Evolutionary conservation across 1,140 invertebrate genomes (phyloP).

Genomic region (Heliconius nattereri): DNA sequence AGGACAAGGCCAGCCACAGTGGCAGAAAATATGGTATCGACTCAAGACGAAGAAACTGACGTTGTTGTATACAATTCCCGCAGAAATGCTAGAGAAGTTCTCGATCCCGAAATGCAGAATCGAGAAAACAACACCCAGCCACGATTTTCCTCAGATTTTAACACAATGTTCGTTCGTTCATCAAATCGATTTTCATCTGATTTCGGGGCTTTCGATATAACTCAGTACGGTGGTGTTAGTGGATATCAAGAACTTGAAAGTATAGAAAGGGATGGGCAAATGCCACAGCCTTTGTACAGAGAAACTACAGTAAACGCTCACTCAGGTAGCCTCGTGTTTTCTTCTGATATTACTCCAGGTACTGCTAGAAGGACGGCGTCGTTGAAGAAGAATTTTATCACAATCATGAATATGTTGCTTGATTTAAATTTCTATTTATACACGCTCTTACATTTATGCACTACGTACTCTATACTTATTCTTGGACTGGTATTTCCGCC

Average conservation of each 20-base stretch:
- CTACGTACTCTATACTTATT: constrained; percentile 68
- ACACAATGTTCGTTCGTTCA: constrained; percentile 47
- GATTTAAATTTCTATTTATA: constrained; percentile 78
- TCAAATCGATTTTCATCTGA: constrained; percentile 65
- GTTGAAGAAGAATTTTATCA: constrained; percentile 74
- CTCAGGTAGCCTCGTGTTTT: constrained; percentile 58
- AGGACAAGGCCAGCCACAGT: constrained; percentile 25
- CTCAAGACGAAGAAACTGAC: constrained; percentile 70
- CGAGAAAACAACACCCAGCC: constrained; percentile 53
- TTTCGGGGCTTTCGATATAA: constrained; percentile 61
- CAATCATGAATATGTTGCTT: constrained; percentile 66
- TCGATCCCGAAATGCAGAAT: constrained; percentile 61
- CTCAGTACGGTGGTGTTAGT: constrained; percentile 49
- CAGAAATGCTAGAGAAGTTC: constrained; percentile 66
- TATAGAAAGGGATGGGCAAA: constrained; percentile 59
- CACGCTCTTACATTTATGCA: constrained; percentile 66
- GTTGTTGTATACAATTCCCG: constrained; percentile 73
- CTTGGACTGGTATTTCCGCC: constrained; percentile 67
- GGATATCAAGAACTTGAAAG: constrained; percentile 69
- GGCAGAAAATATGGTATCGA: constrained; percentile 36
- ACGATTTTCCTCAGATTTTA: constrained; percentile 69
- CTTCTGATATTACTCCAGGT: constrained; percentile 59
- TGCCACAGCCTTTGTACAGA: constrained; percentile 73
- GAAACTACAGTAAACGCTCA: constrained; percentile 73
- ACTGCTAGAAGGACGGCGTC: constrained; percentile 69